Evolutionary conservation across 2,888 invertebrate species (phyloP), one percentile per base, ranked within the genome.

Genomic region (Gerosis bhagava): DNA sequence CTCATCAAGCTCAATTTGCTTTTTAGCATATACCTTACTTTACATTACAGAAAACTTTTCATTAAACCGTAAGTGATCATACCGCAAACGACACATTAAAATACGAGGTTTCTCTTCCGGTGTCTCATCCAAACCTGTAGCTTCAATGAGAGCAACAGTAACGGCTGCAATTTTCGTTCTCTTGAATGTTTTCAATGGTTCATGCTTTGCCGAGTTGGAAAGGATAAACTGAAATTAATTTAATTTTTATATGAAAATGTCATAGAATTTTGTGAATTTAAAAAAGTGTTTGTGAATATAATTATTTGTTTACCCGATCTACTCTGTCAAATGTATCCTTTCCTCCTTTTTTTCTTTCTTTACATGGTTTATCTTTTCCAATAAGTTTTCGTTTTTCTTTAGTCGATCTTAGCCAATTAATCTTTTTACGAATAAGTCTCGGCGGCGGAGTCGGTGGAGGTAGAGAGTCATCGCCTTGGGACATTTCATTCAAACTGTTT

Each of bases 121-220:
- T 65, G 94, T 93, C 83, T 95, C 93, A 7, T 94, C 91, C 49
- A 98, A 89, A 71, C 96, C 94, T 79, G 93, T 95, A 24, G 96
- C 97, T 83, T 98, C 98, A 19, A 99, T 96, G 51, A 99, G 89
- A 25, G 97, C 95, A 63, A 99, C 94, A 39, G 97, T 98, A 8
- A 99, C 96, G 17, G 98, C 96, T 10, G 96, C 84, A 25, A 73
- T 46, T 71, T 80, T 84, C 6, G 58, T 64, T 52, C 64, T 79
- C 58, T 78, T 83, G 2, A 56, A 53, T 15, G 50, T 32, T 60
- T 62, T 76, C 3, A 58, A 41, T 10, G 57, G 43, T 11, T 75
- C 72, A 37, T 71, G 63, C 56, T 75, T 81, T 1, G 70, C 62
- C n/a, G 77, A 73, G 46, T 83, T 86, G 39, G 75, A 81, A 10